These are phyloP conservation scores for Lindbergichthys nudifrons DNA, from an alignment of 2,797 vertebrate genomes.

Conservation along the genomic window DNA sequence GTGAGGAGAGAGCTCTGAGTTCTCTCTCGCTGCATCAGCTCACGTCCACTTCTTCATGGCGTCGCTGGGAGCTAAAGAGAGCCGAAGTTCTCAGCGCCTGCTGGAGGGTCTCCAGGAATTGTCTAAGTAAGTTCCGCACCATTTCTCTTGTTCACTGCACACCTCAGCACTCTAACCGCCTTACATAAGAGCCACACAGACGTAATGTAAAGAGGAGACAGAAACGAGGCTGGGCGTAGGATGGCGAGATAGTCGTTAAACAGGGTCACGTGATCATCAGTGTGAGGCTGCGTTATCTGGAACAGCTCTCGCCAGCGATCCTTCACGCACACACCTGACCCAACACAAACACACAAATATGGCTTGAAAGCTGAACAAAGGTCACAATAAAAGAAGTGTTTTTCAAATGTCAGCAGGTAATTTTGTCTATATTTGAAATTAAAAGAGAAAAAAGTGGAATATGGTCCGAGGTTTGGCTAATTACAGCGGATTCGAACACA, in stretches of 20 bases:
- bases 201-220: conserved; percentile 60
- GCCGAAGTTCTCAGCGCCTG: conserved; percentile 81
- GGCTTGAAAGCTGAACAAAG: not conserved
- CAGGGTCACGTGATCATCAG: conserved; percentile 89
- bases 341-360: not conserved
- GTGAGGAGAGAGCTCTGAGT: conserved; percentile 28
- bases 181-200: conserved; percentile 64
- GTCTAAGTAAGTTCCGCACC: conserved; percentile 82
- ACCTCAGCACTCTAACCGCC: conserved; percentile 42
- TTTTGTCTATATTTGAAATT: not conserved
- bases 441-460: not conserved
- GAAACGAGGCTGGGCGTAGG: conserved; percentile 49
- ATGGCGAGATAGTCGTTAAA: conserved; percentile 84
- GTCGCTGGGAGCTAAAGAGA: conserved; percentile 89
- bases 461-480: conserved; percentile 19
- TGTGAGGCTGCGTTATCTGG: conserved; percentile 84
- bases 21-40: conserved; percentile 19
- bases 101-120: conserved; percentile 89
- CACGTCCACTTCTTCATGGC: conserved; percentile 91
- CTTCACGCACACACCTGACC: conserved; percentile 88
- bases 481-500: conserved; percentile 20
- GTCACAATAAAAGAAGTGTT: not conserved
- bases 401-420: not conserved
- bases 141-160: conserved; percentile 36
- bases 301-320: conserved; percentile 88